A percentile compares a stretch with the other conserved stretches of the same genome.
Evolutionary conservation across 2,888 invertebrate genomes (phyloP).

Genomic region (Chydorus sphaericus): DNA sequence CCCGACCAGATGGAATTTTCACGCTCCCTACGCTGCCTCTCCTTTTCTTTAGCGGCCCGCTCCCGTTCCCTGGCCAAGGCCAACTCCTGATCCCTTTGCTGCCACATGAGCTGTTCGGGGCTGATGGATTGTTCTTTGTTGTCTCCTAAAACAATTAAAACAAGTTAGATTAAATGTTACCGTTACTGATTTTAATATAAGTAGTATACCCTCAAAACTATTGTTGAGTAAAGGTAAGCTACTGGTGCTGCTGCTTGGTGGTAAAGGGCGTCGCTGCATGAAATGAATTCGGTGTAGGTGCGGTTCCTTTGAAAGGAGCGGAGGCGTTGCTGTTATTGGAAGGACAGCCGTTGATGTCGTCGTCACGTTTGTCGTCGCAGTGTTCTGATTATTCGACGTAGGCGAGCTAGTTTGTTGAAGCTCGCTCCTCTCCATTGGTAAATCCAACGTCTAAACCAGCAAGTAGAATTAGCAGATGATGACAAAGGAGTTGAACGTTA

Average conservation of each 20-base stretch:
- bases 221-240: constrained; percentile 11
- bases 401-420: constrained; percentile 28
- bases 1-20: constrained; percentile 18
- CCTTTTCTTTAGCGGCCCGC: constrained; percentile 15
- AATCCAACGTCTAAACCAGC: constrained; percentile 56
- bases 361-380: constrained; percentile 25
- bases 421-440: constrained; percentile 66
- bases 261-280: constrained; percentile 29
- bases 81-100: constrained; percentile 13
- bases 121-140: neutral
- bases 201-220: constrained; percentile 1
- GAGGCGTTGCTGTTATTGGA: constrained; percentile 14
- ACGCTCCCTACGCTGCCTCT: constrained; percentile 17
- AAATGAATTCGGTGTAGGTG: constrained; percentile 45
- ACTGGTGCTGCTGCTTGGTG: constrained; percentile 10
- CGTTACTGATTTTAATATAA: no score
- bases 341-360: constrained; percentile 13
- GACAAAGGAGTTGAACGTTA: constrained; percentile 7
- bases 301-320: constrained; percentile 26
- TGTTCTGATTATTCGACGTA: constrained; percentile 16
- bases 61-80: constrained; percentile 16
- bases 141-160: neutral
- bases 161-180: neutral
- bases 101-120: constrained; percentile 12
- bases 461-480: neutral